These are phyloP conservation scores for Drosophila pandora DNA, from an alignment of 1,140 invertebrate species.

Conservation along the genomic window DNA sequence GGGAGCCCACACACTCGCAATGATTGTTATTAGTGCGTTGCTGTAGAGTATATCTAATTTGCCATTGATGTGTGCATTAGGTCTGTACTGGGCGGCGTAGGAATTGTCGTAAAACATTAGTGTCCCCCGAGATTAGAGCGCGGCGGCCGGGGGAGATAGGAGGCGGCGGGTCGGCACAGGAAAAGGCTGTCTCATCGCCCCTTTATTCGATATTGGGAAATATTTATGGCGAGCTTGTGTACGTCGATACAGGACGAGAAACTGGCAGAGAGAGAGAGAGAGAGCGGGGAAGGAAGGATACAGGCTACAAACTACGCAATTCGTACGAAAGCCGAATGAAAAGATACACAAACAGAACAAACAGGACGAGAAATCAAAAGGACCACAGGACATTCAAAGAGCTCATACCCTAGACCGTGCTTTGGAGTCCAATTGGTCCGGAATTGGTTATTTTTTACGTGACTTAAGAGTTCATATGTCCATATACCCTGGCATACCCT, in stretches of 20 bases:
- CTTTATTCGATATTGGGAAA: constrained; percentile 80
- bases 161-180: neutral
- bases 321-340: constrained; percentile 47
- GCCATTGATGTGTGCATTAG: constrained; percentile 81
- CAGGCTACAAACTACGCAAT: neutral
- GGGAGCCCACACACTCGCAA: constrained; percentile 49
- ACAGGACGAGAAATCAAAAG: constrained; percentile 32
- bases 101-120: constrained; percentile 81
- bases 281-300: constrained; percentile 9
- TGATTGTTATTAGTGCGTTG: constrained; percentile 81
- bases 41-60: constrained; percentile 78
- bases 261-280: constrained; percentile 28
- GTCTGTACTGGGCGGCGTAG: constrained; percentile 62
- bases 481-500: neutral
- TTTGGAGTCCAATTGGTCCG: neutral
- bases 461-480: no score
- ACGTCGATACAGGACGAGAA: constrained; percentile 63
- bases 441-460: no score
- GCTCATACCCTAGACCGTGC: neutral
- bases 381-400: neutral
- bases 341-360: constrained; percentile 81
- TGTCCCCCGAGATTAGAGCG: constrained; percentile 76
- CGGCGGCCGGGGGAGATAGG: constrained; percentile 2
- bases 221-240: constrained; percentile 80
- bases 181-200: constrained; percentile 78